phyloP scores from a whole-genome alignment of 2,113 vertebrate species.

The Clinocottus analis region DNA sequence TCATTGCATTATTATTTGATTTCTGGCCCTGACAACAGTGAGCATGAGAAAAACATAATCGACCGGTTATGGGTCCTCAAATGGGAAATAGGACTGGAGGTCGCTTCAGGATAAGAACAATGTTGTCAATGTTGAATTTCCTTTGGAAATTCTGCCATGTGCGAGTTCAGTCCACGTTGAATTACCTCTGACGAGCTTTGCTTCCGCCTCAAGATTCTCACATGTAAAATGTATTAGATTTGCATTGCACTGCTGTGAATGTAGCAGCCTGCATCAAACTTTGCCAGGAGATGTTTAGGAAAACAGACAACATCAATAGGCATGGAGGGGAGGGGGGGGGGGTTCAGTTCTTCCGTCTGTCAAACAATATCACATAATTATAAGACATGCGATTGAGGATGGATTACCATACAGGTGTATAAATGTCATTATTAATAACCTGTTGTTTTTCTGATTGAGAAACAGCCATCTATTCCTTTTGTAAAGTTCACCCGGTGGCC shows the following conservation, averaged over 20 bases:
- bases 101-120: slow-evolving; percentile 36
- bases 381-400: background rate
- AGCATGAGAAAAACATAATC: slow-evolving; percentile 56
- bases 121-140: background rate
- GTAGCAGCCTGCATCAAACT: no score
- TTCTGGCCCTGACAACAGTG: slow-evolving; percentile 44
- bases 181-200: background rate
- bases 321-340: no score
- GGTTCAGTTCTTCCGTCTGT: background rate
- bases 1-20: slow-evolving; percentile 66
- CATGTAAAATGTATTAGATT: background rate
- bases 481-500: background rate
- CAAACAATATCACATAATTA: background rate
- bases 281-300: no score
- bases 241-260: no score
- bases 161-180: background rate
- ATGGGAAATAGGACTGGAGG: slow-evolving; percentile 41
- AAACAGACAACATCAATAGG: no score
- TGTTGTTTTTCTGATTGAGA: background rate
- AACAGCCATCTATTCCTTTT: background rate
- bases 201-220: background rate
- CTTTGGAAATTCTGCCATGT: slow-evolving; percentile 9
- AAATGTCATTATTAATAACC: background rate
- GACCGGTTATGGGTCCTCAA: slow-evolving; percentile 43
- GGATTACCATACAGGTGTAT: background rate